Evolutionary conservation across 2,797 vertebrate species (phyloP), one percentile per base, ranked within the genome.

Genomic region (Hydrocynus forskahlii): DNA sequence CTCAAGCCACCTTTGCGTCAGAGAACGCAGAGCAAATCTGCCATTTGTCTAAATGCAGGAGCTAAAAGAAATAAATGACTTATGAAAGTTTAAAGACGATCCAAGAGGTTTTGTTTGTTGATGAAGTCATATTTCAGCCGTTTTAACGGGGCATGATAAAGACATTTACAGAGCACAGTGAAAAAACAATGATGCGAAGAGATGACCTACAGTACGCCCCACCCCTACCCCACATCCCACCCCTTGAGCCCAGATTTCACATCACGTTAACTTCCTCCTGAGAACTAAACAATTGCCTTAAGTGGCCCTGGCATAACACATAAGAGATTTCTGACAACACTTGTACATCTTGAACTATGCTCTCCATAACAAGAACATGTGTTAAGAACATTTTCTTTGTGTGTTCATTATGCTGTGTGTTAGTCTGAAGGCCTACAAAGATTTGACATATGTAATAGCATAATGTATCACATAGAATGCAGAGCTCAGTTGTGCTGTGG

Each of bases 101-200:
- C 74, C 82, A 75, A 75, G 87, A 78, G 62, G 78, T 87, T 92
- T 92, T 57, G 89, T 83, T 87, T 85, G 83, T 86, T 89, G 86
- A 93, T 92, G 88, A 88, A 91, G 85, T 88, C 85, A 40, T 93
- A 91, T 88, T 86, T 94, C 88, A 91, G 78, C 89, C 78, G 14
- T 88, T 93, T 93, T 92, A 92, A 87, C 85, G 80, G 69, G 5
- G 68, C 48, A 70, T 80, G 86, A 85, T 87, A 79, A 85, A 82
- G 92, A 93, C 90, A 84, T 94, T 93, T 92, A 93, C 85, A 81
- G 84, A 86, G 68, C 85, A 81, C 79, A 85, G 86, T 89, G 82
- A 92, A 92, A 92, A 83, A 89, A 88, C 84, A 88, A 86, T 83
- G 78, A 89, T 86, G 77, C 71, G 5, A 79, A 72, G 68, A 45